Evolutionary conservation across 2,113 vertebrate species (phyloP), one percentile per base, ranked within the genome.

Genomic region (Clarias gariepinus): DNA sequence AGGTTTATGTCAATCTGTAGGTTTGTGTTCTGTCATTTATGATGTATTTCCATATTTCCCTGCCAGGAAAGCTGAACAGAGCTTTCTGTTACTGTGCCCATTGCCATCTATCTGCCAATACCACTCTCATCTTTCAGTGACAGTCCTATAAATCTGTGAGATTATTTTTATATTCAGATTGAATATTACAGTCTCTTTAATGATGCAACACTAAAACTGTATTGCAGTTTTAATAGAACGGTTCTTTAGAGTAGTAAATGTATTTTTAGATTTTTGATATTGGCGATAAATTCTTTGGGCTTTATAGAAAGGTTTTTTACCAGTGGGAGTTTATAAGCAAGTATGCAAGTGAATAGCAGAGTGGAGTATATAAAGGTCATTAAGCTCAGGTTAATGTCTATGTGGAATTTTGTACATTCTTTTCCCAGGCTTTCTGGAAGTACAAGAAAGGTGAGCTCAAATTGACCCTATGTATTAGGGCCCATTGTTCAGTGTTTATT

Each of bases 41-140:
- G 25, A 80, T 61, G 19, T 84, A 60, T 87, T 81, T 89, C 84
- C 57, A 47, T 73, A 47, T 60, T 78, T 78, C 89, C 85, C 83
- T 87, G 71, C 80, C 88, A 84, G 66, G 55, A 85, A 82, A 82
- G 63, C 84, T 76, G 88, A 85, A 81, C 88, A 81, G 69, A 64
- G 82, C 86, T 88, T 91, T 80, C 90, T 18, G 18, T 61, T 85
- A 60, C 82, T 90, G 85, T 90, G 86, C 0, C 60, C 73, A 89
- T 64, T 90, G 78, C 88, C 85, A n/a, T 47, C 30, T 41, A 30
- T 47, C 47, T 86, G 76, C 77, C 76, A 58, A 23, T 18, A 69
- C 85, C 28, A 60, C 77, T 68, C 85, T 86, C 63, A 86, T 81
- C 30, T 81, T 80, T 81, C 85, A 68, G 8, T 85, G 47, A 86